Evolutionary conservation across 1,140 invertebrate genomes (phyloP).

Genomic region (Bombus polaris): DNA sequence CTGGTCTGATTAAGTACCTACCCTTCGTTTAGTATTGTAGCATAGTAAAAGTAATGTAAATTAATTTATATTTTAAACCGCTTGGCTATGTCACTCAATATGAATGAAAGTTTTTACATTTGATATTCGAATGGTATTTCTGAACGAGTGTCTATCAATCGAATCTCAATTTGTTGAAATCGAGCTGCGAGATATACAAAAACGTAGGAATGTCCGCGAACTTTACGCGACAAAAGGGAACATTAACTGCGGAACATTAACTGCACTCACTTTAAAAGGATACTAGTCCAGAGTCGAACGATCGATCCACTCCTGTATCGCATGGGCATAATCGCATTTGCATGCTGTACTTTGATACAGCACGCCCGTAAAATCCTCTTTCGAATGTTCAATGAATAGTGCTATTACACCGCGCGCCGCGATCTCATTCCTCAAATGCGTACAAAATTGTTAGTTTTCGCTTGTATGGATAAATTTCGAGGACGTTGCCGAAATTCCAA

Average conservation of each 20-base stretch:
- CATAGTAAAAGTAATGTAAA: background rate
- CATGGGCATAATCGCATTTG: slow-evolving; percentile 64
- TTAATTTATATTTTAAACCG: background rate
- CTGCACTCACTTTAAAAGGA: slow-evolving; percentile 61
- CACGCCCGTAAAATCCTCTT: slow-evolving; percentile 64
- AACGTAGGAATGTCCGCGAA: background rate
- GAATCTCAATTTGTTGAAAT: background rate
- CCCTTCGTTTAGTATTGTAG: background rate
- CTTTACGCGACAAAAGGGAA: slow-evolving; percentile 25
- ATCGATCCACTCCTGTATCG: slow-evolving; percentile 63
- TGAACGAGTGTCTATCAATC: background rate
- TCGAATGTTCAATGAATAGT: slow-evolving; percentile 56
- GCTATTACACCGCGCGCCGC: slow-evolving; percentile 42
- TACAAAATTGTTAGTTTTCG: slow-evolving; percentile 42
- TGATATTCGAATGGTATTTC: background rate
- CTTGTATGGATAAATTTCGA: slow-evolving; percentile 15
- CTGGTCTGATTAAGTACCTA: background rate
- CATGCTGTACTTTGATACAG: slow-evolving; percentile 67
- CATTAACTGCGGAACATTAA: slow-evolving; percentile 61
- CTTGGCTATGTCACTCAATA: no score
- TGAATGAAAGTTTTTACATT: background rate
- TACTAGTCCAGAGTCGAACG: slow-evolving; percentile 44
- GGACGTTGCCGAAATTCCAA: background rate
- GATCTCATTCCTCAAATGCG: slow-evolving; percentile 43
- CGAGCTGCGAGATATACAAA: no score